phyloP scores from a whole-genome alignment of 2,888 invertebrate genomes.

The Matsumyia berberina region DNA sequence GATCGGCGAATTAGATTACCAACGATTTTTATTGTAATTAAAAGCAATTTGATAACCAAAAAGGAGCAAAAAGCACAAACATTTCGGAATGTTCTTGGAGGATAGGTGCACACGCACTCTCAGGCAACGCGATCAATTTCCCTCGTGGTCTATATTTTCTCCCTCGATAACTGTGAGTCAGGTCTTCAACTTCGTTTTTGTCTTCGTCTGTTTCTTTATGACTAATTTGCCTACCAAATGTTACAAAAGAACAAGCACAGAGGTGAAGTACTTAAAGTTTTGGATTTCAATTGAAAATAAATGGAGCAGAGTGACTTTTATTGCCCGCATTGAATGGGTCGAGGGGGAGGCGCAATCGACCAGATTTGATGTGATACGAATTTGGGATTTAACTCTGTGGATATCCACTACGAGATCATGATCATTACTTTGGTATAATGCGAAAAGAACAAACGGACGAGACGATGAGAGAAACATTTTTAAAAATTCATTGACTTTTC shows the following conservation, averaged over 20 bases:
- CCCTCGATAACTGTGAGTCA: constrained; percentile 13
- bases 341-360: neutral
- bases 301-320: constrained; percentile 36
- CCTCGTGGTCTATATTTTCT: constrained; percentile 26
- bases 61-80: constrained; percentile 7
- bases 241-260: constrained; percentile 22
- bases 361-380: constrained; percentile 47
- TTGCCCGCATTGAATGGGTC: neutral
- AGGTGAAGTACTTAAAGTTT: constrained; percentile 52
- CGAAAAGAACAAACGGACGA: constrained; percentile 1
- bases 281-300: constrained; percentile 48
- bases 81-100: neutral
- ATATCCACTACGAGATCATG: constrained; percentile 6
- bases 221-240: constrained; percentile 42
- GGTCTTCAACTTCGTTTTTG: neutral
- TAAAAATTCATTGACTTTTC: constrained; percentile 50
- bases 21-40: constrained; percentile 73
- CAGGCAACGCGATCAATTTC: constrained; percentile 12
- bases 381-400: constrained; percentile 20
- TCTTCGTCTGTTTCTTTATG: constrained; percentile 12
- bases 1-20: constrained; percentile 67
- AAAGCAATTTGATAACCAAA: constrained; percentile 65
- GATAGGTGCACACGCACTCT: constrained; percentile 37
- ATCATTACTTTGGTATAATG: constrained; percentile 13
- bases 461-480: constrained; percentile 32